Evolutionary conservation across 2,888 invertebrate species (phyloP).

Genomic region (Aphodius sticticus): DNA sequence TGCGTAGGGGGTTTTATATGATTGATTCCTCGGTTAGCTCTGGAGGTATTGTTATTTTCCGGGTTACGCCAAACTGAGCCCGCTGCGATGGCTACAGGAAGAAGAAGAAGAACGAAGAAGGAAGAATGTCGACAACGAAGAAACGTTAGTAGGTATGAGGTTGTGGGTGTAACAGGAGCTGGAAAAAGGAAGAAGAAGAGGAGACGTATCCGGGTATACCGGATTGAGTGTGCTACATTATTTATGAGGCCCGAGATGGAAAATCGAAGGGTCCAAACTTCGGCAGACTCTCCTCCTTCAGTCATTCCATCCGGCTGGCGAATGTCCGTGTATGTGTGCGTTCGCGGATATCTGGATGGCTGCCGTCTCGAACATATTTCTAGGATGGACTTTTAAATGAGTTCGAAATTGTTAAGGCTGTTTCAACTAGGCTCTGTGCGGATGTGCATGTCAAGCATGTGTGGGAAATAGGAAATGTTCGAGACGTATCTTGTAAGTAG

Average conservation of each 20-base stretch:
- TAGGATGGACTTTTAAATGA: slow-evolving; percentile 24
- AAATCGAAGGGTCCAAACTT: slow-evolving; percentile 29
- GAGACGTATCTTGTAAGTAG: background rate
- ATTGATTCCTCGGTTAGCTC: slow-evolving; percentile 34
- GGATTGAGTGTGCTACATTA: slow-evolving; percentile 36
- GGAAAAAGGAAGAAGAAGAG: slow-evolving; percentile 5
- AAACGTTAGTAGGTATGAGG: slow-evolving; percentile 25
- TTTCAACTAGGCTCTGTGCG: background rate
- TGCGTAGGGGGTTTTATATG: slow-evolving; percentile 24
- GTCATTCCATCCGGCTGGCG: background rate
- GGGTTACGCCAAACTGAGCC: slow-evolving; percentile 19
- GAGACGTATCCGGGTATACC: slow-evolving; percentile 14
- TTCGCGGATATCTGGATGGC: background rate
- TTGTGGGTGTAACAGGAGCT: slow-evolving; percentile 6
- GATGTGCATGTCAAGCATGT: background rate
- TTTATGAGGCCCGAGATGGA: slow-evolving; percentile 35
- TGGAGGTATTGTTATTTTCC: slow-evolving; percentile 36
- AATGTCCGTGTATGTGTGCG: background rate
- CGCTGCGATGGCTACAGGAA: slow-evolving; percentile 16
- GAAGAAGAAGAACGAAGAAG: slow-evolving; percentile 23
- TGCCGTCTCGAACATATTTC: slow-evolving; percentile 22
- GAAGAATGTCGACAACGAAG: slow-evolving; percentile 7
- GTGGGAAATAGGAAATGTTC: background rate
- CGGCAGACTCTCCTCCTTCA: background rate
- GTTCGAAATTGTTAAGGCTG: slow-evolving; percentile 5